Conservation (phyloP, 2,113 vertebrate genomes). For the Forbesichthys agassizii region DNA sequence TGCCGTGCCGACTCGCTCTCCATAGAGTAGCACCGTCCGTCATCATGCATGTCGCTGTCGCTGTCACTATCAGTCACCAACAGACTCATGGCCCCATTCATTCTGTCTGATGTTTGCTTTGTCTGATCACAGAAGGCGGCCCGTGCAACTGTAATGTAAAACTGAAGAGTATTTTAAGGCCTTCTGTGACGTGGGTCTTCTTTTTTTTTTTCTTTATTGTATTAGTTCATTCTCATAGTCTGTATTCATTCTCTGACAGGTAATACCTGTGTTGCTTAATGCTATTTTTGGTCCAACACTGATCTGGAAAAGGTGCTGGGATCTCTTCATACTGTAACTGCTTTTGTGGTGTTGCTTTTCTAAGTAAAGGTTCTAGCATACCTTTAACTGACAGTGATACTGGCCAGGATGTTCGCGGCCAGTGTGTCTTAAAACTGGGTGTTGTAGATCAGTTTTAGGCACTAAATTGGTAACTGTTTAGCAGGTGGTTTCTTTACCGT, state of each 20-base stretch:
- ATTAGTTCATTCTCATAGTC: slow-evolving; percentile 31
- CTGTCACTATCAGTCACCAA: slow-evolving; percentile 9
- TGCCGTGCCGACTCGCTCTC: slow-evolving; percentile 9
- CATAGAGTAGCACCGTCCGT: slow-evolving; percentile 32
- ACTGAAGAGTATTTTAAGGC: slow-evolving; percentile 23
- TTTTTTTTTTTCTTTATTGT: slow-evolving; percentile 17
- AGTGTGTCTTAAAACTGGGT: neutral
- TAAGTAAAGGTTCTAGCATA: neutral
- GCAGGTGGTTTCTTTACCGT: neutral
- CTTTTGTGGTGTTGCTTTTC: neutral
- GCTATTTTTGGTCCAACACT: slow-evolving; percentile 5
- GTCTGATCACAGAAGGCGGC: slow-evolving; percentile 19
- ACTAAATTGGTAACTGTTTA: neutral
- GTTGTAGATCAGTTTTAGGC: neutral
- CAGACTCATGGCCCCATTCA: no score
- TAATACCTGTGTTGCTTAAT: slow-evolving; percentile 13
- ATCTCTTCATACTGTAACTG: neutral
- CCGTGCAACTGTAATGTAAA: slow-evolving; percentile 8
- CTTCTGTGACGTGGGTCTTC: slow-evolving; percentile 19
- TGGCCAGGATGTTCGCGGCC: neutral
- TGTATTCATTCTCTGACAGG: slow-evolving; percentile 27
- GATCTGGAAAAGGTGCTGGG: slow-evolving; percentile 1
- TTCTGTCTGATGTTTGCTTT: neutral
- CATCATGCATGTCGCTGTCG: slow-evolving; percentile 13
- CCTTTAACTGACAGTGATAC: neutral